A percentile compares a stretch with the other conserved stretches of the same genome.
These are phyloP conservation scores for Clarias laeviceps DNA, from an alignment of 2,797 vertebrate species.

Conservation along the genomic window DNA sequence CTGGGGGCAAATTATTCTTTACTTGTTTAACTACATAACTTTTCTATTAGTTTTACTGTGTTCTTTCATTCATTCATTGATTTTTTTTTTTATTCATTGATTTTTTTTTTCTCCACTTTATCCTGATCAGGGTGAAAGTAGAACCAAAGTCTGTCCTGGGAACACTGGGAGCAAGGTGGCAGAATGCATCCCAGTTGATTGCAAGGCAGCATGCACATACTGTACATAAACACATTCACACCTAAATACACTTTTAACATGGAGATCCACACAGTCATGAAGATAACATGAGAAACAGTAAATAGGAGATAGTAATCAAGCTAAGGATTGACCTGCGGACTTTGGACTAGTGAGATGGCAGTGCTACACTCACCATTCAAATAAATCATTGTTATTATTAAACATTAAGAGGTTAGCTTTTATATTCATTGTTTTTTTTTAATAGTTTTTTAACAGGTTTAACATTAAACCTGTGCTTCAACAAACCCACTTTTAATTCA, in stretches of 20 bases:
- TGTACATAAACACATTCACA: neutral
- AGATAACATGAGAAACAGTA: neutral
- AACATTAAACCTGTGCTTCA: too few species aligned
- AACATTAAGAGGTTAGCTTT: too few species aligned
- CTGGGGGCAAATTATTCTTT: constrained; percentile 3
- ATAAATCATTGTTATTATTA: neutral
- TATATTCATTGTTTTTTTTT: too few species aligned
- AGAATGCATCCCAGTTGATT: neutral
- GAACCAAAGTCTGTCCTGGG: neutral
- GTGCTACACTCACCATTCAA: neutral
- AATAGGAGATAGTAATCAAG: neutral
- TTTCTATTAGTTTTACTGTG: neutral
- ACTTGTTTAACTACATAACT: neutral
- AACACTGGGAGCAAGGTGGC: neutral
- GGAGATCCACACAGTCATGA: too few species aligned
- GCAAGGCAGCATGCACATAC: neutral
- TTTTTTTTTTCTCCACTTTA: neutral
- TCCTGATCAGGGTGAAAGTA: neutral
- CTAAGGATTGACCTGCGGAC: neutral
- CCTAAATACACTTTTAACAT: neutral
- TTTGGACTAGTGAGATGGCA: neutral
- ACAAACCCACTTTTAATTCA: too few species aligned
- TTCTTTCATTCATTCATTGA: neutral
- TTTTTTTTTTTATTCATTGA: neutral
- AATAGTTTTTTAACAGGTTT: too few species aligned